phyloP scores from a whole-genome alignment of 2,113 vertebrate genomes.

The Benitochromis conjunctus region DNA sequence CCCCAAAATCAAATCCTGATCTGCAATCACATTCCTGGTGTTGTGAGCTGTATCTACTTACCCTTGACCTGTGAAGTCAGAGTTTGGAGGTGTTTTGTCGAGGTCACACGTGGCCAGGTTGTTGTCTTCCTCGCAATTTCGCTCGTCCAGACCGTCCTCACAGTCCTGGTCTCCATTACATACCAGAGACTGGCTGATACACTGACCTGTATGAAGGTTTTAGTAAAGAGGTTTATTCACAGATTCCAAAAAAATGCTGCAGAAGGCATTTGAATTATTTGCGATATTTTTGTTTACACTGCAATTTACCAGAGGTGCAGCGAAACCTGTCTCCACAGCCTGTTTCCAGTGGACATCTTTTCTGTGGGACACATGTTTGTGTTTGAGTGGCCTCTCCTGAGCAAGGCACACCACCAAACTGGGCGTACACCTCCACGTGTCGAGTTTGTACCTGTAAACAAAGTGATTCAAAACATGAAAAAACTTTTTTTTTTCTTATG shows the following conservation, averaged over 20 bases:
- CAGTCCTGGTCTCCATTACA: constrained; percentile 95
- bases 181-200: constrained; percentile 81
- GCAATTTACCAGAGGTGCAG: constrained; percentile 80
- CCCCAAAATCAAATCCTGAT: not conserved
- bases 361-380: constrained; percentile 68
- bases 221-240: not conserved
- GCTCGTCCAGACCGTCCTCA: constrained; percentile 86
- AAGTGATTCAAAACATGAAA: not conserved
- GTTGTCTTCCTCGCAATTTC: constrained; percentile 63
- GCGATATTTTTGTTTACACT: not conserved
- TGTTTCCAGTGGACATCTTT: constrained; percentile 74
- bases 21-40: not conserved
- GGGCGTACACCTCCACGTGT: constrained; percentile 72
- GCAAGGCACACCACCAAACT: constrained; percentile 79
- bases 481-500: too few relatives aligned
- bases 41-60: constrained; percentile 41
- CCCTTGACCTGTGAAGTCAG: constrained; percentile 85
- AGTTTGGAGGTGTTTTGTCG: constrained; percentile 81
- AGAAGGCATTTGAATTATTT: not conserved
- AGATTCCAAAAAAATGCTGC: not conserved
- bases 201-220: constrained; percentile 76
- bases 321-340: constrained; percentile 83
- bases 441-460: constrained; percentile 73
- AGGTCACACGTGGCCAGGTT: constrained; percentile 71
- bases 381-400: constrained; percentile 70